A percentile compares a stretch with the other conserved stretches of the same genome.
Evolutionary conservation across 2,797 vertebrate species (phyloP).

Genomic region (Meriones psammophilus): DNA sequence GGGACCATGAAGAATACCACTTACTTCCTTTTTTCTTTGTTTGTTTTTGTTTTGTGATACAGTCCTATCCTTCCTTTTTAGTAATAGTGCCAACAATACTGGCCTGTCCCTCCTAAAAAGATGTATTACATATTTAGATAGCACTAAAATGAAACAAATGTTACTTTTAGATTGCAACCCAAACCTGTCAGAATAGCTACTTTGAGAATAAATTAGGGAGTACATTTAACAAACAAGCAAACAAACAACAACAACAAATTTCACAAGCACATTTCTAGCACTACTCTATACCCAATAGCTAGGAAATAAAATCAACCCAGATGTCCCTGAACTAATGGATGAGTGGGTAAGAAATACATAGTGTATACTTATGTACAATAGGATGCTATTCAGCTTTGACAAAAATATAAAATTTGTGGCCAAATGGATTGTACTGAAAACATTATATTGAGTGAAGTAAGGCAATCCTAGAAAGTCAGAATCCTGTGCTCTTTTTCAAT

Average conservation of each 20-base stretch:
- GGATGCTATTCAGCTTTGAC: background rate
- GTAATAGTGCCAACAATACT: background rate
- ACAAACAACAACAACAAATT: too few species aligned
- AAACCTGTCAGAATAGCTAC: background rate
- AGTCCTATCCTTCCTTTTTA: background rate
- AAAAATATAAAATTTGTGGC: background rate
- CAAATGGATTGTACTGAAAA: background rate
- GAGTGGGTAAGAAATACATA: background rate
- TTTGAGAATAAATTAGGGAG: background rate
- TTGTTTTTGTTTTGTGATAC: background rate
- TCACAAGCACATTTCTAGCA: background rate
- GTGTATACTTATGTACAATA: background rate
- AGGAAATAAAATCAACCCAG: background rate
- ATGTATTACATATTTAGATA: background rate
- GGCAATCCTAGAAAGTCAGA: background rate
- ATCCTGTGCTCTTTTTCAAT: background rate
- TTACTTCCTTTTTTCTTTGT: background rate
- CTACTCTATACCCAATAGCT: background rate
- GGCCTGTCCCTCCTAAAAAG: background rate
- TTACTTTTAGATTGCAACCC: background rate
- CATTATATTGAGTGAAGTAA: background rate
- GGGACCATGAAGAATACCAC: background rate
- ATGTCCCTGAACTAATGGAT: background rate
- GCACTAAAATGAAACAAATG: background rate
- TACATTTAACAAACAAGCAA: too few species aligned